These are phyloP conservation scores for Dicycla oo DNA, from an alignment of 2,888 invertebrate species.

Conservation along the genomic window DNA sequence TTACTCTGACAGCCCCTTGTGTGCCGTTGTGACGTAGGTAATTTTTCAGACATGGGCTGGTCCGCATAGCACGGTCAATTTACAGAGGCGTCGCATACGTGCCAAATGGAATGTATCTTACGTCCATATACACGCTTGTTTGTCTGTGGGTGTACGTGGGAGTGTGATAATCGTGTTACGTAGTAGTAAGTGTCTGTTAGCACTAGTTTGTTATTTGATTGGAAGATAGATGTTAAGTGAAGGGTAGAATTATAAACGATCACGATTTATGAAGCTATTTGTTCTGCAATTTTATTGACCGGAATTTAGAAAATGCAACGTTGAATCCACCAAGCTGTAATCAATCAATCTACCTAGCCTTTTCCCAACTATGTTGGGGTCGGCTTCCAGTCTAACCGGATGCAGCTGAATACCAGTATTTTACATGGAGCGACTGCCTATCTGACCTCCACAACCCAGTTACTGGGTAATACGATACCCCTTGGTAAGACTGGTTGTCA, in stretches of 20 bases:
- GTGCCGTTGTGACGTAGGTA: constrained; percentile 42
- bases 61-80: constrained; percentile 14
- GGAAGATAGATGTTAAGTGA: constrained; percentile 19
- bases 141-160: constrained; percentile 30
- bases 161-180: constrained; percentile 49
- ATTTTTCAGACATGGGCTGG: constrained; percentile 40
- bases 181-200: constrained; percentile 24
- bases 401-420: no score
- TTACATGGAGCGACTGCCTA: no score
- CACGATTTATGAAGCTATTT: constrained; percentile 32
- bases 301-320: constrained; percentile 35
- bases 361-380: no score
- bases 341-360: no score
- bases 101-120: constrained; percentile 39
- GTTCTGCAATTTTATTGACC: constrained; percentile 3
- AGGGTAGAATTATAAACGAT: constrained; percentile 25
- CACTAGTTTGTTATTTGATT: constrained; percentile 36
- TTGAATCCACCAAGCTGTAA: constrained; percentile 1
- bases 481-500: no score
- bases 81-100: constrained; percentile 19
- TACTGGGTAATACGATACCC: no score
- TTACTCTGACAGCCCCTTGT: constrained; percentile 53
- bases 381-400: no score
- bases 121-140: neutral
- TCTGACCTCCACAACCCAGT: no score